These are phyloP conservation scores for rabbit (Oryctolagus cuniculus) DNA, from an alignment of 2,113 vertebrate genomes.

Conservation along the genomic window mOryCun1.1 NC_091443.1:9224501-9225000, in stretches of 20 bases:
- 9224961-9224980: not conserved
- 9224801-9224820: slow-evolving; percentile 62
- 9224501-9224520: not conserved
- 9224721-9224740: slow-evolving; percentile 78
- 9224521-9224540: not conserved
- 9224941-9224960: not conserved
- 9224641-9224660: slow-evolving; percentile 1
- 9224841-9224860: slow-evolving; percentile 80
- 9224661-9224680: slow-evolving; percentile 14
- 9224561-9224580: not conserved
- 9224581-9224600: slow-evolving; percentile 21
- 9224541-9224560: not conserved
- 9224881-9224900: slow-evolving; percentile 82
- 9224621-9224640: not conserved
- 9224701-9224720: slow-evolving; percentile 80
- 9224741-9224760: slow-evolving; percentile 81
- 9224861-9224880: slow-evolving; percentile 75
- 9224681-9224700: slow-evolving; percentile 60
- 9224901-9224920: slow-evolving; percentile 67
- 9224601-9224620: not conserved
- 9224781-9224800: slow-evolving; percentile 63
- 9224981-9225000: slow-evolving; percentile 51
- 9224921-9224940: slow-evolving; percentile 40
- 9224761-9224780: slow-evolving; percentile 79
- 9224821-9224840: slow-evolving; percentile 79